These are phyloP conservation scores for Branchellion lobata DNA, from an alignment of 2,888 invertebrate species.

Conservation along the genomic window DNA sequence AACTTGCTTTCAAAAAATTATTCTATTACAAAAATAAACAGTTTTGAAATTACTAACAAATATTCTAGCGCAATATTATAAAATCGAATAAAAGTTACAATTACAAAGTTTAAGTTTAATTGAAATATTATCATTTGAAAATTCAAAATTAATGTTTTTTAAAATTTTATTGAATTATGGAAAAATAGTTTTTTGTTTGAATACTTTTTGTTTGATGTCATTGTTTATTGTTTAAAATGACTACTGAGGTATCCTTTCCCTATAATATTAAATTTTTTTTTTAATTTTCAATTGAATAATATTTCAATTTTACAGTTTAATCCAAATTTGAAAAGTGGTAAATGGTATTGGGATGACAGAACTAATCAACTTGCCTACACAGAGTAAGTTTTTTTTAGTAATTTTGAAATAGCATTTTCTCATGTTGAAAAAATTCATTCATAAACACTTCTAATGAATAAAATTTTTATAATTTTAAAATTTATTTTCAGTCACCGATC, in stretches of 20 bases:
- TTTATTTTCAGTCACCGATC: not conserved
- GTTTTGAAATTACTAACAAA: too few relatives aligned
- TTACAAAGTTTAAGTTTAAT: not conserved
- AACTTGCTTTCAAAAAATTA: not conserved
- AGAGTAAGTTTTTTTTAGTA: not conserved
- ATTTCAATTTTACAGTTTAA: not conserved
- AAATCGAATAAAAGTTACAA: too few relatives aligned
- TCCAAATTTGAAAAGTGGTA: not conserved
- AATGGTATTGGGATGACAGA: not conserved
- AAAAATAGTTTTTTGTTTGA: not conserved
- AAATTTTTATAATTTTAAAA: too few relatives aligned
- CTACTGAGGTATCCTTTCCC: not conserved
- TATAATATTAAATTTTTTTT: not conserved
- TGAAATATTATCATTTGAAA: not conserved
- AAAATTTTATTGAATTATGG: too few relatives aligned
- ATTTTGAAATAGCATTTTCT: not conserved
- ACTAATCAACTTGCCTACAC: not conserved
- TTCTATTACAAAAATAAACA: too few relatives aligned
- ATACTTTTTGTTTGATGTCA: not conserved
- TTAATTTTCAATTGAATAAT: not conserved
- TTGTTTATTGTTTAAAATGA: not conserved
- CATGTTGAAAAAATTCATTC: not conserved
- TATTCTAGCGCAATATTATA: not conserved
- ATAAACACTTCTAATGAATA: too few relatives aligned
- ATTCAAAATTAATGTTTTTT: too few relatives aligned